Conservation (phyloP, 2,888 invertebrate genomes). For the Litoditis marina region DNA sequence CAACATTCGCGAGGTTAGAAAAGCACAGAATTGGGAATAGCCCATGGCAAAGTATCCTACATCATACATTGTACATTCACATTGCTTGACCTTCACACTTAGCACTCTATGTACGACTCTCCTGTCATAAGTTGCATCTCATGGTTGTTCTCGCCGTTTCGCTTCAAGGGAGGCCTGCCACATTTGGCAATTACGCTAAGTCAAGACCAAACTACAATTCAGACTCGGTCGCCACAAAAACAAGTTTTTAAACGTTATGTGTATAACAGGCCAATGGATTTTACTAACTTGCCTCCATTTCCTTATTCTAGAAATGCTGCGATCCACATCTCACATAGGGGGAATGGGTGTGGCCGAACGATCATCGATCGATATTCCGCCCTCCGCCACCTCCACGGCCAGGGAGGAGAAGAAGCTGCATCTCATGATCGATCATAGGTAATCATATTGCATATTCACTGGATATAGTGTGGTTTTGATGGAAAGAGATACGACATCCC, state of each 20-base stretch:
- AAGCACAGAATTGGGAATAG: background rate
- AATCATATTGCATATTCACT: background rate
- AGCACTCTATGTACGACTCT: background rate
- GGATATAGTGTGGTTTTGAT: background rate
- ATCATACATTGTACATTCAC: background rate
- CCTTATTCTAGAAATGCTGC: slow-evolving; percentile 44
- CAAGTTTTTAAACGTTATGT: background rate
- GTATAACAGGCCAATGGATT: background rate
- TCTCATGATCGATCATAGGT: slow-evolving; percentile 35
- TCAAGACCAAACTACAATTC: too few species aligned
- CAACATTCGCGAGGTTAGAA: background rate
- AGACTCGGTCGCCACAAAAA: too few species aligned
- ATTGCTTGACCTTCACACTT: background rate
- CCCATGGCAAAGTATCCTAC: too few species aligned
- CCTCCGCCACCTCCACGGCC: slow-evolving; percentile 16
- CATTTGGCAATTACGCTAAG: too few species aligned
- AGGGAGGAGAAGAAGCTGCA: slow-evolving; percentile 39
- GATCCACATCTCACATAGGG: slow-evolving; percentile 57
- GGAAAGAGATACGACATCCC: background rate
- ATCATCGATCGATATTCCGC: slow-evolving; percentile 14
- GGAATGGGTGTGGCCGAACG: slow-evolving; percentile 49
- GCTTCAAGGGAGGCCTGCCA: too few species aligned
- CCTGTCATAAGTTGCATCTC: too few species aligned
- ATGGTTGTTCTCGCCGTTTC: too few species aligned
- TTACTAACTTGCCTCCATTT: background rate